Evolutionary conservation across 2,888 invertebrate species (phyloP), one percentile per base, ranked within the genome.

Genomic region (Elegia similella): DNA sequence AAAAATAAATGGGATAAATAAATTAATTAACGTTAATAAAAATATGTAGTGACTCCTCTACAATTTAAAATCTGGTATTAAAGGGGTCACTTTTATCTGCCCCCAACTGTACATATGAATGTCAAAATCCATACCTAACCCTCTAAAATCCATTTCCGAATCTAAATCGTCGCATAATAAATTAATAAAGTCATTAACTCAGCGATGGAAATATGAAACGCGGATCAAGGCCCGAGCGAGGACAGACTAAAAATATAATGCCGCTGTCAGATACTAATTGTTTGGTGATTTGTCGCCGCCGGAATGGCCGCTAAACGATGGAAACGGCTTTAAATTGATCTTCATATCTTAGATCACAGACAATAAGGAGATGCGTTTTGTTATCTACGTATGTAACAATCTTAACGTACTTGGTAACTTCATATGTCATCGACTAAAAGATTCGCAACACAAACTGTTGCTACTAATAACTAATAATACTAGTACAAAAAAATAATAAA

Each of bases 181-280:
- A 50, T 17, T 34, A 32, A 38, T 34, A 10, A 38, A 34, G 34
- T 10, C 50, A 38, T 50, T 50, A 50, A 34, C 12, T 34, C 12
- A 0, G 8, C 15, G 8, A 13, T 50, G 12, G 50, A 50, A 50
- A 50, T 30, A 50, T 50, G 34, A 50, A 50, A 34, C 34, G 30
- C 50, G 34, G 48, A 13, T 23, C 15, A 32, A 12, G 34, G 17
- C 15, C 34, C 50, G 16, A 34, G 6, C 34, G 34, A 12, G 47
- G 15, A 48, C 30, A 50, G n/a, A 38, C 15, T 50, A 50, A 50
- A 50, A 50, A 50, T 50, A 50, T 50, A 38, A 50, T 34, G 50
- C 50, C 50, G 34, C 50, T 50, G 50, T 50, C 34, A 50, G 50
- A 34, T 50, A 34, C 50, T 50, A 34, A 50, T 50, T 38, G 50